Conservation (phyloP, 2,797 vertebrate species). For the Catharus ustulatus region DNA sequence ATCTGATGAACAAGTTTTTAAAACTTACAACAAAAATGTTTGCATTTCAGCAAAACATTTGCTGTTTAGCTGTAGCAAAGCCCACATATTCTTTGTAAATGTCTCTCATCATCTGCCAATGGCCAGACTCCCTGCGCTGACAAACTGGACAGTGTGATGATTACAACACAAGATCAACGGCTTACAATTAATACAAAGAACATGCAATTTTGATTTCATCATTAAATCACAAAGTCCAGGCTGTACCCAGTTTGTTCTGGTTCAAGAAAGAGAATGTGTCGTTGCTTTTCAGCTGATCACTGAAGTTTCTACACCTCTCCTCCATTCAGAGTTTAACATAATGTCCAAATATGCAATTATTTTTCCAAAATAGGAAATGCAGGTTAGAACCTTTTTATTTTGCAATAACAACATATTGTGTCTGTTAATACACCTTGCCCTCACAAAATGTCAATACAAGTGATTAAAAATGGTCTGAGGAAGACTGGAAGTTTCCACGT, state of each 20-base stretch:
- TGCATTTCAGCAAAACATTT: slow-evolving; percentile 37
- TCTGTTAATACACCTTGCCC: background rate
- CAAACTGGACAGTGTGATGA: background rate
- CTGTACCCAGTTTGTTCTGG: background rate
- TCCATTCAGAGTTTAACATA: background rate
- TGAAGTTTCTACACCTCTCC: background rate
- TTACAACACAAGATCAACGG: background rate
- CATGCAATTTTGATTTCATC: slow-evolving; percentile 8
- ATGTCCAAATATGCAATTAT: background rate
- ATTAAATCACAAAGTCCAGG: background rate
- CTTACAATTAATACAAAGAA: background rate
- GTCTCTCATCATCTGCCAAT: slow-evolving; percentile 22
- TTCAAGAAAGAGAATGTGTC: background rate
- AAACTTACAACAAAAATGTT: slow-evolving; percentile 17
- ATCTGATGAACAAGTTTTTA: slow-evolving; percentile 35
- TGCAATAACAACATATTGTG: background rate
- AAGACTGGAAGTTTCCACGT: background rate
- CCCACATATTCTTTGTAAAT: background rate
- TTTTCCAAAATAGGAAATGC: background rate
- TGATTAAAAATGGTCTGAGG: background rate
- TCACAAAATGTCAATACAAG: background rate
- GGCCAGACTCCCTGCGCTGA: background rate
- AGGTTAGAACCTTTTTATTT: background rate
- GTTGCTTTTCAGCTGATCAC: background rate
- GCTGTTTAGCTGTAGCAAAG: background rate